A percentile compares a stretch with the other conserved stretches of the same genome.
These are phyloP conservation scores for Gymnothorax javanicus DNA, from an alignment of 2,797 vertebrate genomes.

Conservation along the genomic window DNA sequence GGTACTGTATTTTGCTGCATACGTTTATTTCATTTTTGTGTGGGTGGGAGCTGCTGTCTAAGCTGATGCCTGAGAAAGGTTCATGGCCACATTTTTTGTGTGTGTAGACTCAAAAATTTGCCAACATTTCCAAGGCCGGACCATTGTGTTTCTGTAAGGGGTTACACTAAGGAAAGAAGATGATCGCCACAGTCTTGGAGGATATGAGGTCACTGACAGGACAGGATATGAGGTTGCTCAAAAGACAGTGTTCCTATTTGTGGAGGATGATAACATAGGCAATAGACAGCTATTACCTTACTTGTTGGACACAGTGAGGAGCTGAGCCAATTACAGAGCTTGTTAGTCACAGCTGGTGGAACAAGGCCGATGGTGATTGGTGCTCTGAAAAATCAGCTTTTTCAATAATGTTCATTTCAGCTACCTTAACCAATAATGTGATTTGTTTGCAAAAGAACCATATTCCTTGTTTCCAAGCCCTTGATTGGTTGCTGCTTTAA, in stretches of 20 bases:
- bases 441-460: not conserved
- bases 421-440: not conserved
- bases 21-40: no score
- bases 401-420: not conserved
- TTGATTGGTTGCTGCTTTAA: not conserved
- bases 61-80: no score
- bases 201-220: not conserved
- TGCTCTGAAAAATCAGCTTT: not conserved
- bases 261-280: not conserved
- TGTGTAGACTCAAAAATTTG: no score
- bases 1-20: no score
- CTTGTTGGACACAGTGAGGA: not conserved
- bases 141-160: not conserved
- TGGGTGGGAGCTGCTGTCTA: no score
- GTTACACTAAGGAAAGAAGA: not conserved
- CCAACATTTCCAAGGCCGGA: no score
- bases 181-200: not conserved
- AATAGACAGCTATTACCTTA: not conserved
- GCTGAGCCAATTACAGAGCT: not conserved
- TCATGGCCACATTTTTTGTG: no score
- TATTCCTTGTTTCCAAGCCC: not conserved
- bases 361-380: not conserved
- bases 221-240: no score
- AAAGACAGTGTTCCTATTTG: not conserved
- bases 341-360: not conserved